These are phyloP conservation scores for Hemibagrus guttatus DNA, from an alignment of 2,797 vertebrate species.

Conservation along the genomic window DNA sequence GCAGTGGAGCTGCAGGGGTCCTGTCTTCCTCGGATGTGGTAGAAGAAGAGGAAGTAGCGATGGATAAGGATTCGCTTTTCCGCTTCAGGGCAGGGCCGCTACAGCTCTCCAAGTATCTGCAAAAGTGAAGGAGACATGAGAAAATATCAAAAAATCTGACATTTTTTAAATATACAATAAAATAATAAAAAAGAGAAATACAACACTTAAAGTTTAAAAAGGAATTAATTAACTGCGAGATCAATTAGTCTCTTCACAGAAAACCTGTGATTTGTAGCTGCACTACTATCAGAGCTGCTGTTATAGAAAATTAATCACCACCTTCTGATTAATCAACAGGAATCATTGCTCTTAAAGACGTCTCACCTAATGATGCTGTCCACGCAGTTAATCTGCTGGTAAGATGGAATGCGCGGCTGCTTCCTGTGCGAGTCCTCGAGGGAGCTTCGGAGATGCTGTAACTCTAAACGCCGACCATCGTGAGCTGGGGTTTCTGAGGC, in stretches of 20 bases:
- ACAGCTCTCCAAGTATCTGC: conserved; percentile 86
- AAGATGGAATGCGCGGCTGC: conserved; percentile 79
- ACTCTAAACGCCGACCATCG: conserved; percentile 59
- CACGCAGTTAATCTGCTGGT: conserved; percentile 91
- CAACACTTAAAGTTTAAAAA: neutral
- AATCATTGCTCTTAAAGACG: neutral
- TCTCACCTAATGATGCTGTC: conserved; percentile 86
- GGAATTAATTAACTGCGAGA: no score
- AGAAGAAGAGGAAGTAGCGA: conserved; percentile 80
- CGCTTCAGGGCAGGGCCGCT: conserved; percentile 82
- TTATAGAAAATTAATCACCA: neutral
- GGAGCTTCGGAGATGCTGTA: conserved; percentile 53
- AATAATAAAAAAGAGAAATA: neutral
- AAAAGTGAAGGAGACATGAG: neutral
- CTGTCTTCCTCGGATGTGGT: conserved; percentile 84
- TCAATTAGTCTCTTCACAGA: neutral
- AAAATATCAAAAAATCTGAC: neutral
- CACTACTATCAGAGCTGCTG: neutral
- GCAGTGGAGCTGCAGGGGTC: conserved; percentile 53
- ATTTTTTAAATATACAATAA: neutral
- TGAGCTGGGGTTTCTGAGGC: conserved; percentile 51
- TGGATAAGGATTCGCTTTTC: conserved; percentile 78
- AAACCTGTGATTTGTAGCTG: neutral
- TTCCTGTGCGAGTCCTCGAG: conserved; percentile 67
- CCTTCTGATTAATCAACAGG: neutral